Conservation (phyloP, 2,888 invertebrate genomes). For the Torymus tubicola region DNA sequence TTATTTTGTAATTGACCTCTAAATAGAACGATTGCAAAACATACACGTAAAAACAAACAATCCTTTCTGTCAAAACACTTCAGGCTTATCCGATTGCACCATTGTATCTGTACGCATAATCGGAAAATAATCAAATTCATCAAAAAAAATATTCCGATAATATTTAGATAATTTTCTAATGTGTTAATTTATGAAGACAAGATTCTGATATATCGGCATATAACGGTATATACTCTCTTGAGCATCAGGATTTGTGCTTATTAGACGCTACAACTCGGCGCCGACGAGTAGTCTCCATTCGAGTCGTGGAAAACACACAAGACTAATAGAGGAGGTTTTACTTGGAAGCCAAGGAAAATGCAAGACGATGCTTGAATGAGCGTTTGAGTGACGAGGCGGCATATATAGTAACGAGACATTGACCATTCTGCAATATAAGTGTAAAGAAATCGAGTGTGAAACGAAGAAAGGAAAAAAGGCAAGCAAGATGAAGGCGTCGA, state of each 20-base stretch:
- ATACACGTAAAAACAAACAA: background rate
- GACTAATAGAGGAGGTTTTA: background rate
- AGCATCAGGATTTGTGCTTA: background rate
- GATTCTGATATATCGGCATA: slow-evolving; percentile 5
- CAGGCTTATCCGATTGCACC: background rate
- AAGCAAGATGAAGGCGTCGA: slow-evolving; percentile 13
- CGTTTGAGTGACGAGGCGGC: too few relatives aligned
- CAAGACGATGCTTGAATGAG: background rate
- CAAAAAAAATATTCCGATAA: slow-evolving; percentile 25
- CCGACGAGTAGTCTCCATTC: background rate
- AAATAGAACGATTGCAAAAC: too few relatives aligned
- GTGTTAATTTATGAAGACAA: slow-evolving; percentile 34
- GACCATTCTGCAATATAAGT: background rate
- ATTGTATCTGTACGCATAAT: background rate
- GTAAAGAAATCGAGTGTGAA: background rate
- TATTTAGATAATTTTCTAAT: slow-evolving; percentile 29
- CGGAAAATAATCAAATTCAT: slow-evolving; percentile 24
- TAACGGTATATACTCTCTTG: slow-evolving; percentile 9
- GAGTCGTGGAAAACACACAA: background rate
- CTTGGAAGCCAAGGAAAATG: background rate
- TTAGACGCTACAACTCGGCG: too few relatives aligned
- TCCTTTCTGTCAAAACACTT: slow-evolving; percentile 9
- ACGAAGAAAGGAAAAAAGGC: background rate
- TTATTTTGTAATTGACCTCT: too few relatives aligned
- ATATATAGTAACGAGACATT: too few relatives aligned